These are phyloP conservation scores for Crocidura indochinensis DNA, from an alignment of 2,797 vertebrate genomes.

Conservation along the genomic window DNA sequence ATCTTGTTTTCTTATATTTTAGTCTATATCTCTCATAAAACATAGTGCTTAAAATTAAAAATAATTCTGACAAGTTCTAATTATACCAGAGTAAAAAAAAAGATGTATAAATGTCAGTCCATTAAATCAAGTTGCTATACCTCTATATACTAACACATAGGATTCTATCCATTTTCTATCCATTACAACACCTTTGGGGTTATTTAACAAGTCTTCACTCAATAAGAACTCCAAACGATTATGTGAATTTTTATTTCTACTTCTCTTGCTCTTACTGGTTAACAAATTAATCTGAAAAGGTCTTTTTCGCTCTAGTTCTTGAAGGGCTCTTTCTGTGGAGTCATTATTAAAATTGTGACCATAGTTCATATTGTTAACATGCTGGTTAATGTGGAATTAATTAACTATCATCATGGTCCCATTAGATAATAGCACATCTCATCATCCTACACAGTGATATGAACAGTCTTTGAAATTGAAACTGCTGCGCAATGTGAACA, in stretches of 20 bases:
- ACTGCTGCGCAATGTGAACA: slow-evolving; percentile 55
- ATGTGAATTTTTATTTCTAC: slow-evolving; percentile 68
- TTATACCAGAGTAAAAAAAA: slow-evolving; percentile 31
- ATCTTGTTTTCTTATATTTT: slow-evolving; percentile 39
- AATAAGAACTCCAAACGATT: slow-evolving; percentile 63
- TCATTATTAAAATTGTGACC: slow-evolving; percentile 36
- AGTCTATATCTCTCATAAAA: slow-evolving; percentile 62
- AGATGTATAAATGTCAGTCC: slow-evolving; percentile 63
- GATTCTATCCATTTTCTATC: slow-evolving; percentile 81
- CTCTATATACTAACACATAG: slow-evolving; percentile 73
- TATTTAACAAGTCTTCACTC: slow-evolving; percentile 63
- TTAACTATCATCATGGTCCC: slow-evolving; percentile 46
- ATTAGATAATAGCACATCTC: slow-evolving; percentile 65
- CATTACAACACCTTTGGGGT: slow-evolving; percentile 80
- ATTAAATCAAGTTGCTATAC: slow-evolving; percentile 71
- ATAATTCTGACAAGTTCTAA: slow-evolving; percentile 58
- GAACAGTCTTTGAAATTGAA: slow-evolving; percentile 65
- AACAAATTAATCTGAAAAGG: slow-evolving; percentile 63
- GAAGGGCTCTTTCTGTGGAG: slow-evolving; percentile 3
- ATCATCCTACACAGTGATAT: slow-evolving; percentile 9
- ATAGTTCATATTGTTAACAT: background rate
- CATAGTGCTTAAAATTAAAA: slow-evolving; percentile 50
- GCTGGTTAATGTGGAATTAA: slow-evolving; percentile 70
- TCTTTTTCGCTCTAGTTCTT: slow-evolving; percentile 59
- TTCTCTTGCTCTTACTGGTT: slow-evolving; percentile 54